Evolutionary conservation across 1,140 invertebrate genomes (phyloP).

Genomic region (Wiebesia pumilae): DNA sequence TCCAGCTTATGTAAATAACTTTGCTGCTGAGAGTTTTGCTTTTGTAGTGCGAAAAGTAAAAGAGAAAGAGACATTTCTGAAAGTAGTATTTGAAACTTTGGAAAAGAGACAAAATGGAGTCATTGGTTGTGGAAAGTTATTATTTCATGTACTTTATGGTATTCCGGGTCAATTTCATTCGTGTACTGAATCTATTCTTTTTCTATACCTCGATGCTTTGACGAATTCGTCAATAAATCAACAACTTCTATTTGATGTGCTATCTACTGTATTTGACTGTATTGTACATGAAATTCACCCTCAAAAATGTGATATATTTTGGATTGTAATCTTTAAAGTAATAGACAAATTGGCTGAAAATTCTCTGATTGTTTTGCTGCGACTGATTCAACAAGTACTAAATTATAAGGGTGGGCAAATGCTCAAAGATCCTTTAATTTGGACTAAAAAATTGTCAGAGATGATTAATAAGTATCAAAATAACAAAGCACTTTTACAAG

Average conservation of each 20-base stretch:
- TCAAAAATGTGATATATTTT: constrained; percentile 79
- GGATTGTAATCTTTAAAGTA: constrained; percentile 71
- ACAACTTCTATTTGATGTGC: constrained; percentile 78
- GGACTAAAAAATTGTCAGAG: constrained; percentile 77
- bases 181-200: constrained; percentile 80
- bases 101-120: constrained; percentile 80
- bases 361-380: constrained; percentile 73
- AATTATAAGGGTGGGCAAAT: constrained; percentile 80
- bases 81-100: constrained; percentile 81
- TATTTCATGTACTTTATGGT: constrained; percentile 91
- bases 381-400: constrained; percentile 78
- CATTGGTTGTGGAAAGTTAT: constrained; percentile 85
- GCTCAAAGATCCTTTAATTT: constrained; percentile 76
- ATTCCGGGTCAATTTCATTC: constrained; percentile 88
- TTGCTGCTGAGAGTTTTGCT: constrained; percentile 95
- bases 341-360: constrained; percentile 60
- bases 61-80: constrained; percentile 85
- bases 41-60: constrained; percentile 92
- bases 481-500: constrained; percentile 73
- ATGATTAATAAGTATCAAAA: constrained; percentile 66
- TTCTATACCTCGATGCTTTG: constrained; percentile 79
- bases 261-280: constrained; percentile 78
- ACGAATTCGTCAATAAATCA: constrained; percentile 75
- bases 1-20: constrained; percentile 89
- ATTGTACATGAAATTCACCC: constrained; percentile 77